Base-by-base conservation (phyloP, 1,140 invertebrate species). In the Philotrypesis tridentata region DNA sequence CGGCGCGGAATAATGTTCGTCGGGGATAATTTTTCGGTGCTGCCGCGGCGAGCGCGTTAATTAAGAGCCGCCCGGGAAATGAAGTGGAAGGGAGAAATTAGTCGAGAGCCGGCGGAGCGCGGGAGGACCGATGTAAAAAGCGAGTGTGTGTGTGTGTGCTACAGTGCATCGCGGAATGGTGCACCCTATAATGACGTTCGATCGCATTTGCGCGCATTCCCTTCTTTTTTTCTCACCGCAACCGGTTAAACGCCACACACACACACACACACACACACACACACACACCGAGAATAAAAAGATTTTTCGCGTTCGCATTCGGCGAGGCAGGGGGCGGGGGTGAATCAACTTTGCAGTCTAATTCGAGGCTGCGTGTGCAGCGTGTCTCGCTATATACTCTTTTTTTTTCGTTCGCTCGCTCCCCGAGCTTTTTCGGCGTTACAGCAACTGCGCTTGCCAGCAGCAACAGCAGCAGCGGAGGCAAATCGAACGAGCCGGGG, bases 271-370 rank as follows among this genome's bases (percentile, higher is more conserved):
- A n/a, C n/a, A n/a, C n/a, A n/a, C n/a, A n/a, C n/a, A n/a, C n/a
- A n/a, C n/a, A n/a, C n/a, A n/a, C n/a, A n/a, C n/a, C 12, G 14
- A 61, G n/a, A 73, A 68, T 48, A 68, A 63, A 81, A 40, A 68
- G 65, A 70, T 74, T 74, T 43, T 55, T 55, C 33, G 17, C 31
- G 25, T 79, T 11, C 25, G 48, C 72, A 63, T 79, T n/a, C 55
- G n/a, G 31, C 21, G 61, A 21, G 23, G 63, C n/a, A n/a, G n/a
- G n/a, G n/a, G n/a, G n/a, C n/a, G n/a, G n/a, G n/a, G n/a, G n/a
- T n/a, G 71, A 74, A 68, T 74, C 60, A 60, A 81, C 27, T 75
- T 81, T 67, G 17, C 72, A 31, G 43, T 77, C 67, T 82, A 76
- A 82, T 82, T 82, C 65, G 31, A 43, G 7, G 5, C 23, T 23